phyloP scores from a whole-genome alignment of 1,140 invertebrate genomes.

The Drosophila fuyamai region DNA sequence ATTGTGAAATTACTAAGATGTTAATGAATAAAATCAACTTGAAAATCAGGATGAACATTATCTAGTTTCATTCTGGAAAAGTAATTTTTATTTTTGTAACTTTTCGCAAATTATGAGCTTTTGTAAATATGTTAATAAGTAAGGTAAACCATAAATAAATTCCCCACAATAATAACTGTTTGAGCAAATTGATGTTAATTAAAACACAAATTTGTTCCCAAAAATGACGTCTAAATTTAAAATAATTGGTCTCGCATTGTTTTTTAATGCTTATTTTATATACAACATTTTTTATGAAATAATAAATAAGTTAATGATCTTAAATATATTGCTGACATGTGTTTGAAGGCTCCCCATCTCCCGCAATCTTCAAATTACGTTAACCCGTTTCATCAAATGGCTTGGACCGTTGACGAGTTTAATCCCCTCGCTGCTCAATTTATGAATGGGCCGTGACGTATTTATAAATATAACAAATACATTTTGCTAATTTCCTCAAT shows the following conservation, averaged over 20 bases:
- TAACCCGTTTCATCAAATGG: constrained; percentile 36
- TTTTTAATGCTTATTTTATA: background rate
- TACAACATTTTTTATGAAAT: background rate
- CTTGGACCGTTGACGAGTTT: constrained; percentile 19
- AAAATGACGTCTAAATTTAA: background rate
- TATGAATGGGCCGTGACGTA: constrained; percentile 46
- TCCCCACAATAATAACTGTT: background rate
- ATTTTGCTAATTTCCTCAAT: constrained; percentile 46
- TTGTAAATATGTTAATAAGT: constrained; percentile 7
- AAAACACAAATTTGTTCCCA: background rate
- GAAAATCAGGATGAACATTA: too few species aligned
- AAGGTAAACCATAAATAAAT: background rate
- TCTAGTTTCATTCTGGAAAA: background rate
- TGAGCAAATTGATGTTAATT: background rate
- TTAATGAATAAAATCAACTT: background rate
- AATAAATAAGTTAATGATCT: constrained; percentile 5
- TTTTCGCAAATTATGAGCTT: background rate
- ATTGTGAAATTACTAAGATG: constrained; percentile 9
- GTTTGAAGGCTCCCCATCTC: constrained; percentile 26
- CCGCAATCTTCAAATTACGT: constrained; percentile 2
- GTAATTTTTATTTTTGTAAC: too few species aligned
- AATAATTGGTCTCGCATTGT: background rate
- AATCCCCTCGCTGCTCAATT: constrained; percentile 31
- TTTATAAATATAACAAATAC: constrained; percentile 45
- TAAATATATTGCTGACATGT: constrained; percentile 11